phyloP scores from a whole-genome alignment of 2,888 invertebrate species.

The Resseliella maxima region DNA sequence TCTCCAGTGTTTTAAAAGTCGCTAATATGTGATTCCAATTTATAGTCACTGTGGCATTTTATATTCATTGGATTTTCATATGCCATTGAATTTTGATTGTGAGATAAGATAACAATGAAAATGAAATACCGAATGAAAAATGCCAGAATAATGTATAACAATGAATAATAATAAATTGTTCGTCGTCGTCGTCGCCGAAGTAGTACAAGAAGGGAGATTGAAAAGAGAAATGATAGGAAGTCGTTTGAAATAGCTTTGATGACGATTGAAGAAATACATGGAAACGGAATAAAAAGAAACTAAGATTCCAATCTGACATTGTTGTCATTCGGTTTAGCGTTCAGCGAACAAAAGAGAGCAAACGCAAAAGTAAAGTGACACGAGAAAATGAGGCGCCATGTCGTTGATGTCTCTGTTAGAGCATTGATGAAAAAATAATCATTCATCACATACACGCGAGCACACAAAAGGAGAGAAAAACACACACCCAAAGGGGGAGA shows the following conservation, averaged over 20 bases:
- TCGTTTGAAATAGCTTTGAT: not conserved
- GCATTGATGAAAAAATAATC: not conserved
- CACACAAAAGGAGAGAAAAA: no score
- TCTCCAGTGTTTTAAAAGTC: no score
- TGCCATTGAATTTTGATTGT: not conserved
- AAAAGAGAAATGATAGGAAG: constrained; percentile 19
- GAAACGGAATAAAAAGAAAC: not conserved
- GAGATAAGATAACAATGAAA: constrained; percentile 14
- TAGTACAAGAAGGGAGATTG: not conserved
- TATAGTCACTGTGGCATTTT: not conserved
- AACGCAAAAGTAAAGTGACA: constrained; percentile 7
- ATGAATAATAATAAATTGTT: constrained; percentile 18
- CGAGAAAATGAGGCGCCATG: constrained; percentile 44
- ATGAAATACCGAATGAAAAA: not conserved
- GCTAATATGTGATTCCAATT: no score
- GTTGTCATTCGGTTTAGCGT: constrained; percentile 17
- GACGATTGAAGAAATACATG: not conserved
- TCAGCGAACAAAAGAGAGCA: constrained; percentile 23
- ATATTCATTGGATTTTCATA: no score
- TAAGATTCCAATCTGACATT: constrained; percentile 24
- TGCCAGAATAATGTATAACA: not conserved
- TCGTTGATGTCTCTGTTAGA: constrained; percentile 10
- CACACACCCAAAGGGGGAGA: not conserved
- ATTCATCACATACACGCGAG: constrained; percentile 2
- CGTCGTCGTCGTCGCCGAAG: no score